These are phyloP conservation scores for Heliornis fulica DNA, from an alignment of 2,113 vertebrate species.

Conservation along the genomic window DNA sequence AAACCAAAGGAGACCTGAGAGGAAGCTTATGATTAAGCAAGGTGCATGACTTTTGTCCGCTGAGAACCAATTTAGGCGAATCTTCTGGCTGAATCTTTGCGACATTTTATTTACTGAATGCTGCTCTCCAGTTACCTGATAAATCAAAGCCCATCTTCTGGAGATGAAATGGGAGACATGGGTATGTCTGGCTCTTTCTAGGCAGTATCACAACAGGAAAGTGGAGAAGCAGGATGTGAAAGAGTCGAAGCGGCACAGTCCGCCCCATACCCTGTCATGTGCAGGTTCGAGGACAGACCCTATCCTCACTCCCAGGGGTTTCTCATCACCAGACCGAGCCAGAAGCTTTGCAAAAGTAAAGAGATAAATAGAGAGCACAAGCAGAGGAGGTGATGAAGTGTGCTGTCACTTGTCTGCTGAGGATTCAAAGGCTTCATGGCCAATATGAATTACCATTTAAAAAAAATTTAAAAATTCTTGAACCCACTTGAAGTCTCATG, in stretches of 20 bases:
- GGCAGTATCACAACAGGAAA: not conserved
- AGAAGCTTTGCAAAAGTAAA: not conserved
- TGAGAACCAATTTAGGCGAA: conserved; percentile 30
- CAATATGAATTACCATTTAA: not conserved
- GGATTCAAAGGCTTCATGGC: conserved; percentile 31
- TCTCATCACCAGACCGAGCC: not conserved
- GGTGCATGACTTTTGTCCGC: not conserved
- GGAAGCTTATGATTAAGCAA: not conserved
- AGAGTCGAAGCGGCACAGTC: not conserved
- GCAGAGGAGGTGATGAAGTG: not conserved
- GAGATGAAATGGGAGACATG: not conserved
- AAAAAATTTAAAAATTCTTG: not conserved
- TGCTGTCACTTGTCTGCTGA: not conserved
- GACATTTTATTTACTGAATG: not conserved
- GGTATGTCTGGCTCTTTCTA: not conserved
- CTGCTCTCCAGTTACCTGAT: not conserved
- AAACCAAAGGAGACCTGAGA: conserved; percentile 31
- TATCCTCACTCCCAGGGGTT: not conserved
- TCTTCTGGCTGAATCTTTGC: not conserved
- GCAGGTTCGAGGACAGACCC: not conserved
- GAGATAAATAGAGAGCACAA: not conserved
- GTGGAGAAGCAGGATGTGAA: not conserved
- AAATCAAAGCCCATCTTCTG: not conserved
- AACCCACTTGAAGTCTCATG: conserved; percentile 27
- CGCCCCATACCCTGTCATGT: accelerated